Evolutionary conservation across 2,888 invertebrate genomes (phyloP).

Genomic region (Philhelius pedissequus): DNA sequence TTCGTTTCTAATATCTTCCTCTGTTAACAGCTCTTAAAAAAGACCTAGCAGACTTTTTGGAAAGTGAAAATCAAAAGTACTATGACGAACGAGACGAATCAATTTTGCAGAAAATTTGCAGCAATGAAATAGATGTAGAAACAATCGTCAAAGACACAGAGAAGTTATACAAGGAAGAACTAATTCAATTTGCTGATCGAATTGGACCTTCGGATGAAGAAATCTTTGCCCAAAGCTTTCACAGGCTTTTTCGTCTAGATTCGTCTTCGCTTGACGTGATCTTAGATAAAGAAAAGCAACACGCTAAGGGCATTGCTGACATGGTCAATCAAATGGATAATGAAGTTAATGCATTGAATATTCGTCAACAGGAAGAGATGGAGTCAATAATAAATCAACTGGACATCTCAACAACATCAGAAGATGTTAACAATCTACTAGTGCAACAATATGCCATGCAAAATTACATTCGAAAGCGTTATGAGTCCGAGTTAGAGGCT

Average conservation of each 20-base stretch:
- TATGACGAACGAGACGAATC: slow-evolving; percentile 84
- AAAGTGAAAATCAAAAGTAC: slow-evolving; percentile 83
- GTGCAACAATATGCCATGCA: slow-evolving; percentile 90
- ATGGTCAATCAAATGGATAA: slow-evolving; percentile 86
- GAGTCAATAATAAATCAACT: slow-evolving; percentile 89
- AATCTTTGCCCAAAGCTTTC: slow-evolving; percentile 81
- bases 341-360: slow-evolving; percentile 85
- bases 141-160: slow-evolving; percentile 89
- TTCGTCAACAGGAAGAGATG: slow-evolving; percentile 93
- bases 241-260: slow-evolving; percentile 80
- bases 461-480: slow-evolving; percentile 90
- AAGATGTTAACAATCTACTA: slow-evolving; percentile 90
- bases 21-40: slow-evolving; percentile 71
- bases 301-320: slow-evolving; percentile 88
- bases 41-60: slow-evolving; percentile 82
- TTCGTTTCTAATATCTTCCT: not conserved
- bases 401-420: slow-evolving; percentile 85
- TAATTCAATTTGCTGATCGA: slow-evolving; percentile 90
- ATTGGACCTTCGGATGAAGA: slow-evolving; percentile 91
- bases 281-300: slow-evolving; percentile 91
- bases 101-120: slow-evolving; percentile 82
- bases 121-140: slow-evolving; percentile 85
- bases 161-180: slow-evolving; percentile 89
- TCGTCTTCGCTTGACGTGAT: slow-evolving; percentile 93
- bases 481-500: slow-evolving; percentile 91